A percentile compares a stretch with the other conserved stretches of the same genome.
phyloP scores from a whole-genome alignment of 2,888 invertebrate genomes.

The Cyclophora punctaria region DNA sequence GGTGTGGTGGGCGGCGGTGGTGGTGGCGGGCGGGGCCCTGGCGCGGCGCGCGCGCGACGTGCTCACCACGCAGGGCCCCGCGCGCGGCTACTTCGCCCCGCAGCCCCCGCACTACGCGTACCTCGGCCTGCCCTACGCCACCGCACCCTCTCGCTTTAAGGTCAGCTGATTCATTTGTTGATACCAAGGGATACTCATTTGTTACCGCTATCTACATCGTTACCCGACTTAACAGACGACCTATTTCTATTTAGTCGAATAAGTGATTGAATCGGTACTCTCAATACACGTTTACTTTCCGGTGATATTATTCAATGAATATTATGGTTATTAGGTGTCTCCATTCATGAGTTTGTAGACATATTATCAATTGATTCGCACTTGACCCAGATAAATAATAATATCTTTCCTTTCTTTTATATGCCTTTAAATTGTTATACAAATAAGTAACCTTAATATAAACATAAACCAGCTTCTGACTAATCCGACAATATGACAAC shows the following conservation, averaged over 20 bases:
- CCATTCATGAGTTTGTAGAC: too few species aligned
- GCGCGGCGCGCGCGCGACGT: conserved; percentile 32
- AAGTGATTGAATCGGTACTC: too few species aligned
- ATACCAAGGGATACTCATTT: conserved; percentile 32
- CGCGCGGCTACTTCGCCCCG: conserved; percentile 48
- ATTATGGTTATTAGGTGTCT: too few species aligned
- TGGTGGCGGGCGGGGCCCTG: conserved; percentile 8
- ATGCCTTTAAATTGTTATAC: too few species aligned
- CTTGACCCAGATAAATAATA: too few species aligned
- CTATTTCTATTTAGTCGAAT: neutral
- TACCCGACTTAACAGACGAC: conserved; percentile 18
- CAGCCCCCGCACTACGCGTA: conserved; percentile 49
- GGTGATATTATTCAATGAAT: too few species aligned
- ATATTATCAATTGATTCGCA: too few species aligned
- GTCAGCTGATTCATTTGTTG: conserved; percentile 42
- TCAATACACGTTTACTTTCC: too few species aligned
- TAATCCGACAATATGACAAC: too few species aligned
- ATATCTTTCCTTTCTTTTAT: too few species aligned
- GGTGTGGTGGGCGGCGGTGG: conserved; percentile 2
- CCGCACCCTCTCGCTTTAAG: conserved; percentile 52
- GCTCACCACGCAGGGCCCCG: conserved; percentile 44
- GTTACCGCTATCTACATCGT: conserved; percentile 24
- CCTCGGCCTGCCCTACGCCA: conserved; percentile 62
- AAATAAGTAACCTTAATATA: too few species aligned
- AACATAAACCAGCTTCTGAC: too few species aligned